Evolutionary conservation across 2,113 vertebrate species (phyloP).

Genomic region (Pelecanoides urinatrix): DNA sequence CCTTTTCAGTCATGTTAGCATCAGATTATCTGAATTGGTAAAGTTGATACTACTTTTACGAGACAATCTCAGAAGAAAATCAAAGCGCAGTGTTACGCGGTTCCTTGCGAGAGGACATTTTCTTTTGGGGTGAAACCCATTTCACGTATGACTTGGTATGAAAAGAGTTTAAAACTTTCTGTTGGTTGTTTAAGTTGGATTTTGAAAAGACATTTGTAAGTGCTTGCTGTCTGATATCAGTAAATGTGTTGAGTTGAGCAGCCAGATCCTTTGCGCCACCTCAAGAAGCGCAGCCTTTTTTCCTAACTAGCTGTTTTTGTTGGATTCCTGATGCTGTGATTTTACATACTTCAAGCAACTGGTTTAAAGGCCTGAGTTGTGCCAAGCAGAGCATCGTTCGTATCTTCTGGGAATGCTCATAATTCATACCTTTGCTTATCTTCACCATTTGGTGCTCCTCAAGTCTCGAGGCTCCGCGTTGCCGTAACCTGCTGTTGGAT

Average conservation of each 20-base stretch:
- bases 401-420: neutral
- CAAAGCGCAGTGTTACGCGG: rapidly evolving
- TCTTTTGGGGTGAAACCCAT: neutral
- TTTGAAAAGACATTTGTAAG: neutral
- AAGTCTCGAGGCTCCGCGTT: neutral
- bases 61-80: neutral
- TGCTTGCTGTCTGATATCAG: rapidly evolving
- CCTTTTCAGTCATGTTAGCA: neutral
- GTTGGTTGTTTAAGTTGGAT: neutral
- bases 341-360: neutral
- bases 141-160: neutral
- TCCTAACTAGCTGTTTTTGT: neutral
- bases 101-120: neutral
- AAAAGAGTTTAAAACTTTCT: neutral
- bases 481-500: neutral
- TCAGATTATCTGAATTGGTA: neutral
- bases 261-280: neutral
- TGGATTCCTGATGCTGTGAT: neutral
- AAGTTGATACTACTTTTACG: neutral
- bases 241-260: neutral
- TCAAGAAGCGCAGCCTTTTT: neutral
- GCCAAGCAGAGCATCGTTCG: neutral
- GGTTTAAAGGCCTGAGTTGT: neutral
- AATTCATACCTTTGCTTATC: neutral
- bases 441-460: neutral